Evolutionary conservation across 2,888 invertebrate species (phyloP).

Genomic region (Epinotia ramella): DNA sequence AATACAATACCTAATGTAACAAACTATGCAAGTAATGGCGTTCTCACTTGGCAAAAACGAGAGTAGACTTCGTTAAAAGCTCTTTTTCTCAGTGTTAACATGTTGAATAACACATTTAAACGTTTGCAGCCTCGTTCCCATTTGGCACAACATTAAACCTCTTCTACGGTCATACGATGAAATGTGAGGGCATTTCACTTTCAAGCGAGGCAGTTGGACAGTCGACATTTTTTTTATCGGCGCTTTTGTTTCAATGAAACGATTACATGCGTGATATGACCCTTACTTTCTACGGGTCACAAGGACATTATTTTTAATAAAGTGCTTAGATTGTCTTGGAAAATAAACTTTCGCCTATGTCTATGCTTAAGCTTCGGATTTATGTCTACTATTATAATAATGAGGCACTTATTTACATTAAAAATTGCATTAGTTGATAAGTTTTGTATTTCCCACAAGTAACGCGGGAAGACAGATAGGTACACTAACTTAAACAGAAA

Average conservation of each 20-base stretch:
- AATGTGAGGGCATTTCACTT: constrained; percentile 62
- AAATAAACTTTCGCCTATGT: constrained; percentile 6
- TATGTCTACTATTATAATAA: not conserved
- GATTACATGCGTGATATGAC: constrained; percentile 65
- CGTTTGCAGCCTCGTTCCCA: constrained; percentile 35
- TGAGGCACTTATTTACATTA: not conserved
- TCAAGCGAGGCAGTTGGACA: constrained; percentile 61
- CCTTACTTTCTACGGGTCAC: constrained; percentile 66
- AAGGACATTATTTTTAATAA: constrained; percentile 61
- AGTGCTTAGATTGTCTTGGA: constrained; percentile 37
- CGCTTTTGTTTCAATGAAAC: constrained; percentile 63
- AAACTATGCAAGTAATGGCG: constrained; percentile 33
- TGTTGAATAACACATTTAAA: constrained; percentile 42
- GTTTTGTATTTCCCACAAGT: constrained; percentile 16
- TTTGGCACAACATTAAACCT: constrained; percentile 45
- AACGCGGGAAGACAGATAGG: not conserved
- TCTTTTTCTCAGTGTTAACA: constrained; percentile 7
- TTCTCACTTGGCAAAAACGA: constrained; percentile 40
- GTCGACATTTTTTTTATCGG: constrained; percentile 60
- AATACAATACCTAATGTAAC: constrained; percentile 38
- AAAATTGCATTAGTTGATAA: not conserved
- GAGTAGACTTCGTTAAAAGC: constrained; percentile 34
- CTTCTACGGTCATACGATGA: constrained; percentile 36
- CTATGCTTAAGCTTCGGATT: not conserved
- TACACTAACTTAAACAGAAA: not conserved